These are phyloP conservation scores for Lacanobia wlatinum DNA, from an alignment of 2,888 invertebrate species.

Conservation along the genomic window DNA sequence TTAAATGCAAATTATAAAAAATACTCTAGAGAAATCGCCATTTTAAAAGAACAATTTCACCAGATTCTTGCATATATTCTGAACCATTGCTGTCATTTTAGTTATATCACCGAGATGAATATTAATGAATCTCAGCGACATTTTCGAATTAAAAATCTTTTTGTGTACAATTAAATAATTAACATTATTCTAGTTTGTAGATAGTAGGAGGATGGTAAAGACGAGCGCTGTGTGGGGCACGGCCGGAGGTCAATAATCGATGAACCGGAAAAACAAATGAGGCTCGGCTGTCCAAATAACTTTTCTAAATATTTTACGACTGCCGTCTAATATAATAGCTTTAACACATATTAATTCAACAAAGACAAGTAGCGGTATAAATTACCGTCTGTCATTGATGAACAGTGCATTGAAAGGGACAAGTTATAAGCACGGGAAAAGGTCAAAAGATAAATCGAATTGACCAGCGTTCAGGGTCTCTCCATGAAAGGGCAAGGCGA, in stretches of 20 bases:
- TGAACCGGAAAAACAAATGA: constrained; percentile 58
- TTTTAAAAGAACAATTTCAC: constrained; percentile 72
- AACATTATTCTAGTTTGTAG: constrained; percentile 42
- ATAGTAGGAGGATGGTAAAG: constrained; percentile 20
- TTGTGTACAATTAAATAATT: constrained; percentile 47
- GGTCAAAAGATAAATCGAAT: constrained; percentile 61
- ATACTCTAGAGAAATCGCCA: constrained; percentile 66
- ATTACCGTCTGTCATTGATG: constrained; percentile 39
- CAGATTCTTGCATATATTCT: constrained; percentile 75
- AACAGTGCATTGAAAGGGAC: constrained; percentile 55
- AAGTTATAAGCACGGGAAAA: constrained; percentile 54
- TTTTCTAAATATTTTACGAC: constrained; percentile 58
- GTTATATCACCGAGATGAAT: constrained; percentile 74
- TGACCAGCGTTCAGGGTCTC: constrained; percentile 64
- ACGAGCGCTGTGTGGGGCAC: constrained; percentile 33
- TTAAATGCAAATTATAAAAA: constrained; percentile 62
- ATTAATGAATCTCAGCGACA: constrained; percentile 73
- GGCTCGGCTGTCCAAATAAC: constrained; percentile 39
- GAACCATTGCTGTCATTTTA: constrained; percentile 63
- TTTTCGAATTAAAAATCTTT: constrained; percentile 44
- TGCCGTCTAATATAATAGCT: constrained; percentile 26
- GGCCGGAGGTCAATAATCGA: constrained; percentile 49
- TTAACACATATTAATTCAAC: constrained; percentile 39
- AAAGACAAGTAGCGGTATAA: constrained; percentile 57
- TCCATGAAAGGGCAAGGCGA: constrained; percentile 66